Percentiles rank a stretch among this genome's conserved stretches.
These are phyloP conservation scores for Rattus rattus DNA, from an alignment of 2,113 vertebrate genomes.

Conservation along the genomic window DNA sequence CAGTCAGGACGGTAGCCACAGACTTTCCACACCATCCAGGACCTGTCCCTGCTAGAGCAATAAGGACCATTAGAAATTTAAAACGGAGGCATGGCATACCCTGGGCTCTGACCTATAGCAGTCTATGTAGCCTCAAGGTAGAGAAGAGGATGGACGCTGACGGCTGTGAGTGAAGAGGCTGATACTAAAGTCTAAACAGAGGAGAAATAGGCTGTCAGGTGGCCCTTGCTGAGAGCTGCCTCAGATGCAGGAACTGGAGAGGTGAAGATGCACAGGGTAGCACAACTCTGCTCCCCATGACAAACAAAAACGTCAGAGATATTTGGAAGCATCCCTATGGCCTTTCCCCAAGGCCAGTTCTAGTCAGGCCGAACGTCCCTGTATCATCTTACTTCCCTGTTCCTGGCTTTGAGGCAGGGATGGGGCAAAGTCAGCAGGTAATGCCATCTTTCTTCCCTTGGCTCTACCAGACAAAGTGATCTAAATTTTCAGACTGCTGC, in stretches of 20 bases:
- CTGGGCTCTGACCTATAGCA: not conserved
- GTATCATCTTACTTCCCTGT: fast-evolving
- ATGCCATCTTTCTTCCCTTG: not conserved
- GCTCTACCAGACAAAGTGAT: not conserved
- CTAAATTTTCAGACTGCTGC: not conserved
- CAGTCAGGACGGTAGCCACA: too few species aligned
- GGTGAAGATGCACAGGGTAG: not conserved
- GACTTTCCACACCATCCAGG: too few species aligned
- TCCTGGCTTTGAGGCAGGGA: not conserved
- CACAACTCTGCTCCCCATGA: not conserved
- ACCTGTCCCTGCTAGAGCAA: not conserved
- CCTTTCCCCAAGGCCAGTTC: not conserved
- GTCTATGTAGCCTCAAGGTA: fast-evolving
- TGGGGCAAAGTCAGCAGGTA: too few species aligned
- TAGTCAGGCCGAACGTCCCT: not conserved
- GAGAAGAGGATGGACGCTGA: too few species aligned
- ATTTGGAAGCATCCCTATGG: not conserved
- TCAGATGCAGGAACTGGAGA: not conserved
- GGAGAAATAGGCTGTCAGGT: fast-evolving
- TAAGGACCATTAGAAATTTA: not conserved
- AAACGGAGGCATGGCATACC: fast-evolving
- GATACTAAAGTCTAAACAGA: not conserved
- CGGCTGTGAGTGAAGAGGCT: not conserved
- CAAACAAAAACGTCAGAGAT: too few species aligned
- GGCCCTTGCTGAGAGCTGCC: not conserved